Evolutionary conservation across 2,888 invertebrate genomes (phyloP).

Genomic region (Tinea trinotella): DNA sequence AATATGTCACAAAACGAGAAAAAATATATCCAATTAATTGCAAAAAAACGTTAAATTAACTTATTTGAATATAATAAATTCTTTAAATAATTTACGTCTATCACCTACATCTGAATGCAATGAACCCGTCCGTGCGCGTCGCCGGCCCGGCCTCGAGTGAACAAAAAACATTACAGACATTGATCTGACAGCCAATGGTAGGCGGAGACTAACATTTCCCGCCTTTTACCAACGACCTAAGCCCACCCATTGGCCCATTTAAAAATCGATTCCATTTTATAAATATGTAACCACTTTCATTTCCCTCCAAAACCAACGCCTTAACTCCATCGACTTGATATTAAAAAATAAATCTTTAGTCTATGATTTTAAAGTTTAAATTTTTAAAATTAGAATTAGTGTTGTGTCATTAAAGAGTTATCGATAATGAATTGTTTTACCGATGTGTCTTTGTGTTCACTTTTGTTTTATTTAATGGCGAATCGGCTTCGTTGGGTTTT

Average conservation of each 20-base stretch:
- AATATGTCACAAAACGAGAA: too few relatives aligned
- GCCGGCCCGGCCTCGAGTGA: conserved; percentile 54
- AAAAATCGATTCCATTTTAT: conserved; percentile 72
- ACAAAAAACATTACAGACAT: conserved; percentile 50
- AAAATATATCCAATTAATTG: too few relatives aligned
- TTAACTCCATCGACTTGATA: neutral
- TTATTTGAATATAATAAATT: too few relatives aligned
- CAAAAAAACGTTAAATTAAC: too few relatives aligned
- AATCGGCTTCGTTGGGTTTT: conserved; percentile 45
- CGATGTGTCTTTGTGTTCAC: conserved; percentile 64
- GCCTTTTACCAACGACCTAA: conserved; percentile 1
- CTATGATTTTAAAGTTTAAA: conserved; percentile 28
- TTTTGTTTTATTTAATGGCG: conserved; percentile 69
- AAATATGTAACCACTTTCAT: conserved; percentile 69
- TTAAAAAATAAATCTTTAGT: neutral
- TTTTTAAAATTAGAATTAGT: conserved; percentile 30
- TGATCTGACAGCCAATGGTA: conserved; percentile 49
- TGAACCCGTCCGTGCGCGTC: conserved; percentile 31
- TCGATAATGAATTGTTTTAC: conserved; percentile 62
- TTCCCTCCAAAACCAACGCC: conserved; percentile 26
- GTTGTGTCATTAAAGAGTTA: conserved; percentile 38
- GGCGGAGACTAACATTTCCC: conserved; percentile 16
- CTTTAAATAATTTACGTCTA: too few relatives aligned
- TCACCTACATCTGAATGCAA: neutral
- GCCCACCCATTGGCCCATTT: conserved; percentile 53